Evolutionary conservation across 2,113 vertebrate species (phyloP), one percentile per base, ranked within the genome.

Genomic region (Reinhardtius hippoglossoides): DNA sequence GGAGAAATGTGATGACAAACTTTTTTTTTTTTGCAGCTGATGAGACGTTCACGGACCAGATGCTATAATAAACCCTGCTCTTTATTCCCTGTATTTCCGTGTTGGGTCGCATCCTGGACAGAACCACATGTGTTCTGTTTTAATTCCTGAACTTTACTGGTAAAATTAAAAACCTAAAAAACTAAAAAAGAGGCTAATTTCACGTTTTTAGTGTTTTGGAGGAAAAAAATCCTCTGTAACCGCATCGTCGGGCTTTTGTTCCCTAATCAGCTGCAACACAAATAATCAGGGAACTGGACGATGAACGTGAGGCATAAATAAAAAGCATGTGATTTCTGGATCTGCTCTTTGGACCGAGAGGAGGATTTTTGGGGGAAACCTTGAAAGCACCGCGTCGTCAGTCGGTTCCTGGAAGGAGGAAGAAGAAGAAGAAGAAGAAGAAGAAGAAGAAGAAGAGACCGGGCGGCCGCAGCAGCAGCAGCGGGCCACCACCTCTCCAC

Each of bases 371-470:
- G 10, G 31, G 9, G 7, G n/a, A 58, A 46, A 37, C 68, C 56
- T 35, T 79, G 79, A 86, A 84, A 37, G 86, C 86, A 82, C 0
- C 84, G 71, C 31, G 48, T 2, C 9, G 10, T 40, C 72, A 1
- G 21, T 64, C 76, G 37, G 62, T 89, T 77, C 87, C 80, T 81
- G 80, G 74, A 84, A 85, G 76, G 84, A 82, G 82, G 74, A 67
- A 21, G 50, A 16, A 18, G 46, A 15, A 50, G 46, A 15, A 18
- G n/a, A n/a, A n/a, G n/a, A n/a, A 18, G 46, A 15, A 50, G 74
- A 67, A 21, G 50, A 16, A 18, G 46, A 15, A 50, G 46, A 15
- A 50, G 46, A 15, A 15, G 46, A 5, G 44, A 56, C 62, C 81
- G 58, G 48, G 70, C 71, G 37, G 27, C 70, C 27, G 55, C 81